Evolutionary conservation across 2,113 vertebrate genomes (phyloP).

Genomic region (Pomatorhinus ruficollis): DNA sequence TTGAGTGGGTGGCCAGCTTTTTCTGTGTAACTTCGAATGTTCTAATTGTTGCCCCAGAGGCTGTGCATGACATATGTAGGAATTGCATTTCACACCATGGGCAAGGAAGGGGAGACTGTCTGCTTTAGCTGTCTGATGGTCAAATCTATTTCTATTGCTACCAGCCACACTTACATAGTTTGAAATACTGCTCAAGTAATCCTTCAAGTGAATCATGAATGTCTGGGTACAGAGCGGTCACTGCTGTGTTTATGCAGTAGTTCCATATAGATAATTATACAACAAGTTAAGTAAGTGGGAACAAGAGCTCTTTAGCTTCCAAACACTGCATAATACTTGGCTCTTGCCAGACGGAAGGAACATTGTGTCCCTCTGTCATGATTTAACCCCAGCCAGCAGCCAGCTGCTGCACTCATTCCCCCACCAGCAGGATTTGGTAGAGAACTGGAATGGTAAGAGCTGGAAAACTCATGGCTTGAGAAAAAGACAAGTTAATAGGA

Average conservation of each 20-base stretch:
- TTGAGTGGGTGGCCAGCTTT: neutral
- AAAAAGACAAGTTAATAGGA: neutral
- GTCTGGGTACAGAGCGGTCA: neutral
- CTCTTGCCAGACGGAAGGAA: neutral
- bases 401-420: neutral
- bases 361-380: neutral
- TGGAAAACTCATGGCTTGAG: neutral
- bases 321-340: neutral
- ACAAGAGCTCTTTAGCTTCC: conserved; percentile 37
- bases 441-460: neutral
- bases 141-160: neutral
- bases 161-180: neutral
- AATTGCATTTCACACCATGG: neutral
- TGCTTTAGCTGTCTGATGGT: neutral
- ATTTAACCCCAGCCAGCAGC: neutral
- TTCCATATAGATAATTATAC: conserved; percentile 9
- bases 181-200: neutral
- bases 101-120: neutral
- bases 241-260: neutral
- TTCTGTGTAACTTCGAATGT: neutral
- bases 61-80: neutral
- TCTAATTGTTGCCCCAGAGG: neutral
- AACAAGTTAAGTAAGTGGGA: conserved; percentile 10
- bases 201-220: neutral
- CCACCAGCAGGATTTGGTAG: neutral